Conservation (phyloP, 2,797 vertebrate species). For the Morus bassanus region DNA sequence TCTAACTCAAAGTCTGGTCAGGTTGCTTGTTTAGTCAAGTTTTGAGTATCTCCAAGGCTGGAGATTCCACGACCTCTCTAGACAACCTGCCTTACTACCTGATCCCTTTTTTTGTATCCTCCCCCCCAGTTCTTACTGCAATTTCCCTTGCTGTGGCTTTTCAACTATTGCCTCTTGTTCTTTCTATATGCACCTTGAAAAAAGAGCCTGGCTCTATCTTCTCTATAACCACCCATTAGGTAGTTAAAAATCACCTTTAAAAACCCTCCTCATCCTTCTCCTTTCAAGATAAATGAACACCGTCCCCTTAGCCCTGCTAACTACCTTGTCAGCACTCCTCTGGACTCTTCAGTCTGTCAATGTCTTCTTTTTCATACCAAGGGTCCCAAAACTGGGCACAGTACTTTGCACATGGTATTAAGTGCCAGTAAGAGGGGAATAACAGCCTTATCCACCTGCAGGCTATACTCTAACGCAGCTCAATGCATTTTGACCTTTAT, state of each 20-base stretch:
- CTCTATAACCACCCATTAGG: neutral
- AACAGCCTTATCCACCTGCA: rapidly evolving
- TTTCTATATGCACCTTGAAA: neutral
- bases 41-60: neutral
- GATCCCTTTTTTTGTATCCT: neutral
- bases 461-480: neutral
- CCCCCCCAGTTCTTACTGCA: rapidly evolving
- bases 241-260: neutral
- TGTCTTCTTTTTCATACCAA: neutral
- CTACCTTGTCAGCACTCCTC: neutral
- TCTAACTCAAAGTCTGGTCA: neutral
- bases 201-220: neutral
- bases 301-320: neutral
- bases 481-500: neutral
- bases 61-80: neutral
- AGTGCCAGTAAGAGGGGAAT: neutral
- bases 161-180: neutral
- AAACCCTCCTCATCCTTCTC: neutral
- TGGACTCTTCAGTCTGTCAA: neutral
- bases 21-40: neutral
- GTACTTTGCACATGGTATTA: neutral
- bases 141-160: neutral
- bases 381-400: neutral
- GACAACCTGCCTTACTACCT: neutral
- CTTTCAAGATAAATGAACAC: neutral